Evolutionary conservation across 2,113 vertebrate species (phyloP).

Genomic region (Quiscalus mexicanus): DNA sequence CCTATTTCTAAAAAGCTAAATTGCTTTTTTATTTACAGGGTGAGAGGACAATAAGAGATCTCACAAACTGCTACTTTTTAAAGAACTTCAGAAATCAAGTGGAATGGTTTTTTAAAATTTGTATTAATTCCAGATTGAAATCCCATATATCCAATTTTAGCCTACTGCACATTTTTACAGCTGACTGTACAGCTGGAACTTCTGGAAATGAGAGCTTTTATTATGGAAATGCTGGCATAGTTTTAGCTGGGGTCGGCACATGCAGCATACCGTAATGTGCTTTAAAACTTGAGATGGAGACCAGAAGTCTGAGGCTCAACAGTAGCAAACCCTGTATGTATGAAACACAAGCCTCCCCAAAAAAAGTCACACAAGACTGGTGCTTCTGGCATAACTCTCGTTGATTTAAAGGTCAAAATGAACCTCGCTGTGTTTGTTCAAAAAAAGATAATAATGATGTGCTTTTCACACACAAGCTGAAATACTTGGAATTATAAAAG

Average conservation of each 20-base stretch:
- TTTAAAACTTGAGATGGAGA: conserved; percentile 60
- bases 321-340: not conserved
- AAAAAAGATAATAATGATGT: not conserved
- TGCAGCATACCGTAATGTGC: not conserved
- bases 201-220: conserved; percentile 55
- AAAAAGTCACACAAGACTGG: not conserved
- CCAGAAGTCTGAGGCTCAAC: conserved; percentile 51
- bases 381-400: not conserved
- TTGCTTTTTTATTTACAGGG: not conserved
- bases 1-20: not conserved
- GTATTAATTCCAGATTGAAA: conserved; percentile 21
- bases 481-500: not conserved
- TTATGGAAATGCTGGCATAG: conserved; percentile 58
- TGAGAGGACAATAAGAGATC: not conserved
- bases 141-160: conserved; percentile 31
- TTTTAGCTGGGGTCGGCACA: conserved; percentile 30
- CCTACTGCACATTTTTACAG: conserved; percentile 28
- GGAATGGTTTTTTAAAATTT: not conserved
- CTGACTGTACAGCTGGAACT: conserved; percentile 13
- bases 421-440: not conserved
- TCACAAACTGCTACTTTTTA: not conserved
- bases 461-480: not conserved
- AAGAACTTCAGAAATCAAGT: not conserved
- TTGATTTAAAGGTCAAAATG: not conserved
- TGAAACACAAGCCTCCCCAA: not conserved